Evolutionary conservation across 92 coral and sea anemone species (phyloP), one percentile per base, ranked within the genome.

Genomic region (Desmophyllum pertusum): DNA sequence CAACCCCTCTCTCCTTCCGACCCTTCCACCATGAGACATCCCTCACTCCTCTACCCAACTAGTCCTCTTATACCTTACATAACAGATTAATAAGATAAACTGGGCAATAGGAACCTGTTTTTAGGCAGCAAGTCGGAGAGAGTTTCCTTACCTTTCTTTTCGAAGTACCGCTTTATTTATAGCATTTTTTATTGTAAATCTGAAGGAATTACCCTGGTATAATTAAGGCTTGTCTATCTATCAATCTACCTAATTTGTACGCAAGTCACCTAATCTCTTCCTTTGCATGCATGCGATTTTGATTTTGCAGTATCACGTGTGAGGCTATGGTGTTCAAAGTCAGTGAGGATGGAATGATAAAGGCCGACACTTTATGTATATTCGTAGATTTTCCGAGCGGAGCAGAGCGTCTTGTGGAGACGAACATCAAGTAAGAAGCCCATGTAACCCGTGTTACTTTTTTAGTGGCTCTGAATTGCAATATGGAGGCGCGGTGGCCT

Each of bases 251-350:
- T n/a, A n/a, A n/a, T n/a, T n/a, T n/a, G n/a, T n/a, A n/a, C n/a
- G n/a, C n/a, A n/a, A 18, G 29, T 2, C 30, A 3, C 10, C 7
- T 73, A 29, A 29, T 13, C 39, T 10, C 77, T 6, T 73, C 25
- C 33, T 48, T 29, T 73, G 38, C 5, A 35, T 7, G n/a, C n/a
- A n/a, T 73, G 0, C 19, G 45, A 14, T 74, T 81, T 79, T 83
- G 81, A 45, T n/a, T 66, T 38, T 25, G 6, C 65, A 96, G 98
- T 0, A 82, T 89, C 15, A 72, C 87, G 0, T 97, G 99, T 71
- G 94, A 97, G 80, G 98, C 99, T 1, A 97, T 97, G 97, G 86
- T 85, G 39, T 97, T 94, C 73, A 83, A 23, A 39, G 91, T 97
- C 35, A 80, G 94, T 14, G 88, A 90, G 14, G 81, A 78, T 23